Conservation (phyloP, 2,888 invertebrate species). For the Heliconius ethilla region DNA sequence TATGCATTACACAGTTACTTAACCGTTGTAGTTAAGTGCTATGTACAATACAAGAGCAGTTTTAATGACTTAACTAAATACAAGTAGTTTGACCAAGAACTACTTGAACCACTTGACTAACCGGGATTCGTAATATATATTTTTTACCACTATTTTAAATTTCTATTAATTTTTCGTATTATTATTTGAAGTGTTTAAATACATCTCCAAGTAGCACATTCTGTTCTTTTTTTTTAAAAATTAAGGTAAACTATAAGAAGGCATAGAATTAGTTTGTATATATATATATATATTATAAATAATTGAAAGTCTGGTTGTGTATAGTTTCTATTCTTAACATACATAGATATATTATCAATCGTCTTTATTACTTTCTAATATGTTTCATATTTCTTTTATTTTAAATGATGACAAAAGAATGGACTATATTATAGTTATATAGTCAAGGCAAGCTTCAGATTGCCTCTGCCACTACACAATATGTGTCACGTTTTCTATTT, state of each 20-base stretch:
- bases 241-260: too few relatives aligned
- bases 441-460: not conserved
- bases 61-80: slow-evolving; percentile 18
- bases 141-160: not conserved
- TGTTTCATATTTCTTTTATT: not conserved
- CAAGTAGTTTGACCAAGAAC: slow-evolving; percentile 9
- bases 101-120: not conserved
- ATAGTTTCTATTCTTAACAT: not conserved
- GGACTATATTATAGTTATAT: not conserved
- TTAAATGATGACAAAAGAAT: not conserved
- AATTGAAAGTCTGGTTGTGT: not conserved
- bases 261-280: not conserved
- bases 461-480: slow-evolving; percentile 3
- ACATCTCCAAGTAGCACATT: too few relatives aligned
- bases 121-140: slow-evolving; percentile 5
- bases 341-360: not conserved
- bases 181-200: not conserved
- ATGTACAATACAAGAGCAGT: slow-evolving; percentile 17
- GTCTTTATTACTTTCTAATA: slow-evolving; percentile 6
- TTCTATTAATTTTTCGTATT: not conserved
- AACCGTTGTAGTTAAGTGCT: slow-evolving; percentile 25
- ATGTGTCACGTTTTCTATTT: slow-evolving; percentile 22
- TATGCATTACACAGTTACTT: slow-evolving; percentile 33
- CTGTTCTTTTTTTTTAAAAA: too few relatives aligned
- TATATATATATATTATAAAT: not conserved